Evolutionary conservation across 53 echinoderm and acorn worm genomes (phyloP), one percentile per base, ranked within the genome.

Genomic region (Luidia sarsii): DNA sequence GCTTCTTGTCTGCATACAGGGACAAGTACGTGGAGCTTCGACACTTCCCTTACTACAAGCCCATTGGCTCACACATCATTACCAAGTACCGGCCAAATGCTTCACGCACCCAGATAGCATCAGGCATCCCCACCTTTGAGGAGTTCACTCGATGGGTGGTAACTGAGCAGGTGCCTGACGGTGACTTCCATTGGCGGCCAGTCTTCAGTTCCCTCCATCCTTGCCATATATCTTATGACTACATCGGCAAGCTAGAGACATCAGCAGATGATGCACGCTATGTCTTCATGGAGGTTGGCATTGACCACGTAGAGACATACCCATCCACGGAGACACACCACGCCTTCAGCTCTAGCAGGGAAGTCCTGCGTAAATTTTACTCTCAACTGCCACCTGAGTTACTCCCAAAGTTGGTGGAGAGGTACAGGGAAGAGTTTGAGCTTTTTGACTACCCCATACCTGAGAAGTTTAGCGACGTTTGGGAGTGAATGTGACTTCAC

Each of bases 401-500:
- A 18, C 43, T 69, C 19, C 70, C 70, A 4, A 20, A 50, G 25
- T 50, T 69, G 11, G 21, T 69, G 20, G 28, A 69, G 14, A 22
- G 70, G 16, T 69, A 69, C 51, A 49, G 24, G n/a, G 50, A 69
- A 34, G 70, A 69, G n/a, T 69, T 69, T 69, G 70, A 69, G 51
- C 18, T 69, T 8, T 69, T 50, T 50, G 70, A 69, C 33, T 69
- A 69, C 50, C 70, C 70, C 6, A 50, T 69, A 30, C 70, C 70
- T 3, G 50, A 69, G n/a, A 69, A 49, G 34, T 32, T 69, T 3
- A 69, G 70, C 33, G 70, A 69, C 33, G 50, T 69, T 20, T 69
- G 70, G 70, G 50, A 32, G 1, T 18, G 32, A 69, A 45, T 7
- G 51, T 51, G 33, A 31, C 22, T 4, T 33, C 13, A 57, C 27